Evolutionary conservation across 2,888 invertebrate genomes (phyloP), one percentile per base, ranked within the genome.

Genomic region (Erpobdella octoculata): DNA sequence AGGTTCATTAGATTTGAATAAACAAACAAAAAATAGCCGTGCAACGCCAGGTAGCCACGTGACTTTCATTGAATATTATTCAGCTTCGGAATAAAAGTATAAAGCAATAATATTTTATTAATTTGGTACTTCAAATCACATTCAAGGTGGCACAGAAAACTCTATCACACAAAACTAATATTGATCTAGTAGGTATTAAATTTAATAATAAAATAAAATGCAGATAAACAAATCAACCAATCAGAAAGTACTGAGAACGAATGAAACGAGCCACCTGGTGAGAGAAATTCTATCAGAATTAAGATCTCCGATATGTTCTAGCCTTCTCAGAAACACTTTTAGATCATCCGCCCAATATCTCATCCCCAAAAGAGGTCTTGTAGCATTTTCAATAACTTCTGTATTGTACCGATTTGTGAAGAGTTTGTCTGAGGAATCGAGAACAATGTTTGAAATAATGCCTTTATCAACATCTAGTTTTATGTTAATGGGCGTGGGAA

Each of bases 401-500:
- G 6, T 28, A 18, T 58, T 53, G 5, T 18, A 48, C 6, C 31
- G 28, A 8, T 18, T 28, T n/a, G n/a, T 33, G 62, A 62, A 62
- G n/a, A 6, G 9, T 31, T 62, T 18, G 18, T 58, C 69, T 9
- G 18, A 28, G 18, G 46, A 35, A 28, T 12, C 59, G 36, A 68
- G 38, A 18, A 36, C 64, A 9, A 59, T 33, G 21, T 21, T 38
- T 35, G 33, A 61, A 12, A 72, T 1, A 9, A 31, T 18, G 21
- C 72, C 72, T 9, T 70, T 61, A 8, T 72, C 72, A 12, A 72
- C 53, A 8, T 72, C 58, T 5, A 72, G 36, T n/a, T 21, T 12
- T 31, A 72, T 38, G 1, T 64, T 12, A n/a, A 70, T 53, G 8
- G 21, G 9, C 35, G 37, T 31, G 6, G 8, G 4, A n/a, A 33